Percentiles rank a stretch among this genome's conserved stretches.
Conservation (phyloP, 2,113 vertebrate genomes). For the Tachysurus vachellii region DNA sequence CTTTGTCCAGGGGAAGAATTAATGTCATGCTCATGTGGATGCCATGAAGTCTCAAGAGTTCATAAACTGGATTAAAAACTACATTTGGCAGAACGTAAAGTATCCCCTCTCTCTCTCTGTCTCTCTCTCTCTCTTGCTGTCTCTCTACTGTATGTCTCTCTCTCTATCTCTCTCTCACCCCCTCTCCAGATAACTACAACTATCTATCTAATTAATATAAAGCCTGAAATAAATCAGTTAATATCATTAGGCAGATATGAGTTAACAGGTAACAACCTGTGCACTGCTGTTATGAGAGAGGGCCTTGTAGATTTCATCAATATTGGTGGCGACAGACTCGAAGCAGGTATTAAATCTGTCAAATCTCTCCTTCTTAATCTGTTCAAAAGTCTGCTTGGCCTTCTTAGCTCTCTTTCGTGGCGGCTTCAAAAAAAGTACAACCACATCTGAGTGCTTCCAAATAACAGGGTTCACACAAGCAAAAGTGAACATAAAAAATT, state of each 20-base stretch:
- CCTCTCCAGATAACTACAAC: slow-evolving; percentile 57
- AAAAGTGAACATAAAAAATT: neutral
- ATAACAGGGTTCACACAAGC: neutral
- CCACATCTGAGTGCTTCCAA: slow-evolving; percentile 42
- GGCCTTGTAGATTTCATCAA: slow-evolving; percentile 91
- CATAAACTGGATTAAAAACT: neutral
- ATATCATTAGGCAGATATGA: slow-evolving; percentile 55
- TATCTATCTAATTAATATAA: neutral
- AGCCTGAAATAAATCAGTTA: neutral
- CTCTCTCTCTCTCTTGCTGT: neutral
- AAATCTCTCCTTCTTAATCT: slow-evolving; percentile 89
- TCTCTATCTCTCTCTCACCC: neutral
- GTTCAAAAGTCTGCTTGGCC: slow-evolving; percentile 89
- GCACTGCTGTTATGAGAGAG: slow-evolving; percentile 88
- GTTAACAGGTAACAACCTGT: slow-evolving; percentile 75
- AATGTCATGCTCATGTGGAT: neutral
- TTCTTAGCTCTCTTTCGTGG: slow-evolving; percentile 90
- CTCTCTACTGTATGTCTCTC: neutral
- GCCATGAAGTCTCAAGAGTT: neutral
- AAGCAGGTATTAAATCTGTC: slow-evolving; percentile 89
- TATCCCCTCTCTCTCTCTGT: neutral
- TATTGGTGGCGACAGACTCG: slow-evolving; percentile 89
- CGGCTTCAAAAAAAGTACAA: slow-evolving; percentile 78
- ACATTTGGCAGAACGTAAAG: neutral
- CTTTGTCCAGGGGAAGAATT: neutral